A percentile compares a stretch with the other conserved stretches of the same genome.
Evolutionary conservation across 2,113 vertebrate species (phyloP).

Genomic region (Mola mola): DNA sequence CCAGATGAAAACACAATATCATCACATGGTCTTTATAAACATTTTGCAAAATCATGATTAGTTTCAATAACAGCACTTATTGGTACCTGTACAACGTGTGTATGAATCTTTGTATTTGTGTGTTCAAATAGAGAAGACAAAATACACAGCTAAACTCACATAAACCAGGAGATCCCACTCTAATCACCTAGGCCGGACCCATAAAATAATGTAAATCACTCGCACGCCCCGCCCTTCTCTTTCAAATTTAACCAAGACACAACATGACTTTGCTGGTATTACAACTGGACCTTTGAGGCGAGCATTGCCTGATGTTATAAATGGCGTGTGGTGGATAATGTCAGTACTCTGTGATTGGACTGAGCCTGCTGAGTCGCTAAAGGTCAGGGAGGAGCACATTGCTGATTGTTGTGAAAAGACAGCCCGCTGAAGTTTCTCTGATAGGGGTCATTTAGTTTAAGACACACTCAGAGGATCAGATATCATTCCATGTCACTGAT

Average conservation of each 20-base stretch:
- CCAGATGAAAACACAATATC: no score
- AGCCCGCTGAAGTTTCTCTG: constrained; percentile 75
- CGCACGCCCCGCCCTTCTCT: background rate
- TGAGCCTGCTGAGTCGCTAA: constrained; percentile 72
- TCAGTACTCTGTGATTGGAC: constrained; percentile 81
- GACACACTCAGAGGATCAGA: constrained; percentile 60
- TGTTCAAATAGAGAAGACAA: constrained; percentile 22
- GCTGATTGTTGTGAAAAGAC: constrained; percentile 81
- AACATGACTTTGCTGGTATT: constrained; percentile 74
- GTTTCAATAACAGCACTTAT: no score
- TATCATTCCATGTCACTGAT: constrained; percentile 71
- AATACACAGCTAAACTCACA: constrained; percentile 14
- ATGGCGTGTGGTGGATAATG: constrained; percentile 74
- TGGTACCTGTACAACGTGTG: background rate
- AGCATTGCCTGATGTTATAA: constrained; percentile 67
- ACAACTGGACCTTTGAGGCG: constrained; percentile 64
- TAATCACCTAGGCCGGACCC: constrained; percentile 13
- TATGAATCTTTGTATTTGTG: constrained; percentile 4
- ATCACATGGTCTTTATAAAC: no score
- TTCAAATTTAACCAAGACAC: constrained; percentile 63
- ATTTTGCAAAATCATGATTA: no score
- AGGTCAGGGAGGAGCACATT: constrained; percentile 74
- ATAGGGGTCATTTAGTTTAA: constrained; percentile 76
- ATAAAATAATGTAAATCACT: constrained; percentile 24
- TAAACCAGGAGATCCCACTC: constrained; percentile 10